These are phyloP conservation scores for Trogon surrucura DNA, from an alignment of 2,113 vertebrate genomes.

Conservation along the genomic window DNA sequence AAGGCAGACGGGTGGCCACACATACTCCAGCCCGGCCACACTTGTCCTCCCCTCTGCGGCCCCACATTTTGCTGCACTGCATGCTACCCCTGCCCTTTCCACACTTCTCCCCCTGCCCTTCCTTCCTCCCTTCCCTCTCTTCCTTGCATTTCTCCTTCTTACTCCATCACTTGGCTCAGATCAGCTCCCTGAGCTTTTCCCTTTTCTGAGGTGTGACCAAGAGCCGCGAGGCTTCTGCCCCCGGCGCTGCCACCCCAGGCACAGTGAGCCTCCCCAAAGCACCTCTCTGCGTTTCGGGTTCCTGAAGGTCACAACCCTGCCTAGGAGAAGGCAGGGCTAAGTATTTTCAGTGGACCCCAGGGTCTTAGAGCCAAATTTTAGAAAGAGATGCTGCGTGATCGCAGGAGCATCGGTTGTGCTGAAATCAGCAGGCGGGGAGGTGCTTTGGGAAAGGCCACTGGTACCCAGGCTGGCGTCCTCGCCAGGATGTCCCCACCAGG, in stretches of 20 bases:
- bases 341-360: not conserved
- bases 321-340: not conserved
- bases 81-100: not conserved
- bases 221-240: rapidly evolving
- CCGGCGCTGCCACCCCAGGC: not conserved
- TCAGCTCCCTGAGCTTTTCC: not conserved
- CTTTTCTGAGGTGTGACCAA: rapidly evolving
- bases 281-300: not conserved
- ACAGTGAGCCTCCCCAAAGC: not conserved
- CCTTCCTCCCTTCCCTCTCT: not conserved
- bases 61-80: not conserved
- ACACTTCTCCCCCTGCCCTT: not conserved
- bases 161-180: not conserved
- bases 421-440: not conserved
- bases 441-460: not conserved
- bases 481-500: not conserved
- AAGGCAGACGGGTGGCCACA: not conserved
- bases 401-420: not conserved
- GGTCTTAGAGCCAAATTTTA: not conserved
- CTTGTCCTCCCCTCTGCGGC: not conserved
- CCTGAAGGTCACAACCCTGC: not conserved
- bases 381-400: not conserved
- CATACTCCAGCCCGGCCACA: rapidly evolving
- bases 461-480: not conserved
- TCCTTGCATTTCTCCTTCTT: not conserved